Evolutionary conservation across 2,797 vertebrate species (phyloP).

Genomic region (Cuculus canorus): DNA sequence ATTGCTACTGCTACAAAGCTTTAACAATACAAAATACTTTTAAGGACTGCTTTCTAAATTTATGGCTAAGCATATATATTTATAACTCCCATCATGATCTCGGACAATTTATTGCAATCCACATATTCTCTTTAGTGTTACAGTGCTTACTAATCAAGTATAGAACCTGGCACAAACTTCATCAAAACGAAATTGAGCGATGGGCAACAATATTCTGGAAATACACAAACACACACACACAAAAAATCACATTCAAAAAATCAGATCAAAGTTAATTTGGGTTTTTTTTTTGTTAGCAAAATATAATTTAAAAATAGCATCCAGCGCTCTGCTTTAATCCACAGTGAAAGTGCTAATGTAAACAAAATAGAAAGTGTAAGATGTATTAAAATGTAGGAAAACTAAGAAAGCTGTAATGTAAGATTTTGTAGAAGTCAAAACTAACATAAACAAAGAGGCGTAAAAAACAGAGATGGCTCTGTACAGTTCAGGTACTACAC

Average conservation of each 20-base stretch:
- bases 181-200: slow-evolving; percentile 39
- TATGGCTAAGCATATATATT: not conserved
- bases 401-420: slow-evolving; percentile 40
- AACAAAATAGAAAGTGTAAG: slow-evolving; percentile 58
- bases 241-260: slow-evolving; percentile 48
- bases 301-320: slow-evolving; percentile 58
- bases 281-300: slow-evolving; percentile 60
- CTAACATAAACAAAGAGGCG: slow-evolving; percentile 9
- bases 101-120: not conserved
- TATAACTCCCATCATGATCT: slow-evolving; percentile 3
- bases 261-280: slow-evolving; percentile 61
- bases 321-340: slow-evolving; percentile 40
- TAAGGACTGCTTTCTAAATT: slow-evolving; percentile 13
- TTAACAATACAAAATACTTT: slow-evolving; percentile 23
- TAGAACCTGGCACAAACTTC: slow-evolving; percentile 14
- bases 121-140: not conserved
- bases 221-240: not conserved
- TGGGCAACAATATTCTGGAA: not conserved
- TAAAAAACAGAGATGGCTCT: not conserved
- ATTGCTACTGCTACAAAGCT: not conserved
- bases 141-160: slow-evolving; percentile 18
- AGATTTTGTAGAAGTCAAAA: slow-evolving; percentile 12
- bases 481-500: not conserved
- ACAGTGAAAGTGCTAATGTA: slow-evolving; percentile 55
- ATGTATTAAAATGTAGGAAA: slow-evolving; percentile 15